Percentiles rank a stretch among this genome's conserved stretches.
phyloP scores from a whole-genome alignment of 2,113 vertebrate genomes.

The Paracanthobrama guichenoti region DNA sequence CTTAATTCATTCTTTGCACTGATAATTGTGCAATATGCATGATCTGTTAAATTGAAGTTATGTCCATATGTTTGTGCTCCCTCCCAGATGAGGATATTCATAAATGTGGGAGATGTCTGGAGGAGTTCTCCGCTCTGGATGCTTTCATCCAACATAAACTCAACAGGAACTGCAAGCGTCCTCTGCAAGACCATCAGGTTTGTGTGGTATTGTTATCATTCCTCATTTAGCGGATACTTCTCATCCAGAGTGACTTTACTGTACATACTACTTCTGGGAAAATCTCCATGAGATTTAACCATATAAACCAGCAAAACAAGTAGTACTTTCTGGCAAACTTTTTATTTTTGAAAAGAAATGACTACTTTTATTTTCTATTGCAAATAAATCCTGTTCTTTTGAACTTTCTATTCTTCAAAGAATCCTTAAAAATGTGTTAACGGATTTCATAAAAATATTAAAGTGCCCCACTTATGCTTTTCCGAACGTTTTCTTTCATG shows the following conservation, averaged over 20 bases:
- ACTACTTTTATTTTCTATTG: too few relatives aligned
- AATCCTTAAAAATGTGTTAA: not conserved
- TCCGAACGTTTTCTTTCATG: too few relatives aligned
- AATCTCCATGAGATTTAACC: too few relatives aligned
- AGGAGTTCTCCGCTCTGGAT: slow-evolving; percentile 91
- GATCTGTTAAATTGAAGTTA: not conserved
- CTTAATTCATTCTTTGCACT: not conserved
- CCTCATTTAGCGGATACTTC: too few relatives aligned
- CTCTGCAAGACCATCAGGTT: slow-evolving; percentile 58
- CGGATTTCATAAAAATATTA: not conserved
- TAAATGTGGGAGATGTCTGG: slow-evolving; percentile 90
- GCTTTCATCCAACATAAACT: slow-evolving; percentile 95
- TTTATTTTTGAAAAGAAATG: too few relatives aligned
- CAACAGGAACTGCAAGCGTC: slow-evolving; percentile 83
- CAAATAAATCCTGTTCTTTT: too few relatives aligned
- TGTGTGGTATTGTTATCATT: not conserved
- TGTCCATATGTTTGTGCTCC: not conserved
- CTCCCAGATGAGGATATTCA: slow-evolving; percentile 88
- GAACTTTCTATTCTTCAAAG: not conserved
- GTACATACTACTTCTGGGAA: not conserved
- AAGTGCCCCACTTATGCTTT: too few relatives aligned
- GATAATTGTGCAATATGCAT: not conserved
- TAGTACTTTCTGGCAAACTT: too few relatives aligned
- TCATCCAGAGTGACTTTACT: not conserved
- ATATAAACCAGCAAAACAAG: too few relatives aligned